These are phyloP conservation scores for Drosophila arizonae DNA, from an alignment of 1,140 invertebrate species.

Conservation along the genomic window DNA sequence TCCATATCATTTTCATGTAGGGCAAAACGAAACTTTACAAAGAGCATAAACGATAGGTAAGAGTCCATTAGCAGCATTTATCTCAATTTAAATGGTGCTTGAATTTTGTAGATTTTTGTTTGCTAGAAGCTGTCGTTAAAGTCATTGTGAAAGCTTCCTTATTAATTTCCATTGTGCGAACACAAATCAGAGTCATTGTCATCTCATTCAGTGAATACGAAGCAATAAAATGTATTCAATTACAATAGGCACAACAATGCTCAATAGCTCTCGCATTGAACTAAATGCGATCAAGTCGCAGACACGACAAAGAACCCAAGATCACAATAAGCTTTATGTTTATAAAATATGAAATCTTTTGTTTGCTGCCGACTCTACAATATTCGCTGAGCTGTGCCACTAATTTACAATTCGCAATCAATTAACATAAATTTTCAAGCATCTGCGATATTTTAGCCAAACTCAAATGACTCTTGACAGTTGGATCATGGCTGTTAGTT, in stretches of 20 bases:
- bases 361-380: constrained; percentile 27
- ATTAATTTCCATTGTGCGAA: constrained; percentile 50
- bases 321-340: constrained; percentile 23
- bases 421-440: constrained; percentile 63
- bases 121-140: constrained; percentile 28
- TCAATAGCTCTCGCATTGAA: constrained; percentile 8
- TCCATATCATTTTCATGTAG: no score
- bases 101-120: not conserved
- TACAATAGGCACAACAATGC: constrained; percentile 9
- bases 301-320: constrained; percentile 8
- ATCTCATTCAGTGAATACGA: constrained; percentile 53
- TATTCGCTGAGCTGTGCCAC: constrained; percentile 45
- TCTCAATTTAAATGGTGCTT: not conserved
- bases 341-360: constrained; percentile 50
- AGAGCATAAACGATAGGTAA: no score
- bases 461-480: constrained; percentile 66
- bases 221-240: constrained; percentile 36
- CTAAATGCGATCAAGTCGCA: constrained; percentile 24
- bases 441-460: constrained; percentile 31
- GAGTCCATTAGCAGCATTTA: constrained; percentile 8
- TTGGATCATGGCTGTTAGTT: constrained; percentile 35
- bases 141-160: constrained; percentile 55
- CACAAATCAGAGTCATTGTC: constrained; percentile 39
- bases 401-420: constrained; percentile 55
- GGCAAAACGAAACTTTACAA: no score